Percentiles rank a stretch among this genome's conserved stretches.
Evolutionary conservation across 2,888 invertebrate genomes (phyloP).

Genomic region (Julus scanicus): DNA sequence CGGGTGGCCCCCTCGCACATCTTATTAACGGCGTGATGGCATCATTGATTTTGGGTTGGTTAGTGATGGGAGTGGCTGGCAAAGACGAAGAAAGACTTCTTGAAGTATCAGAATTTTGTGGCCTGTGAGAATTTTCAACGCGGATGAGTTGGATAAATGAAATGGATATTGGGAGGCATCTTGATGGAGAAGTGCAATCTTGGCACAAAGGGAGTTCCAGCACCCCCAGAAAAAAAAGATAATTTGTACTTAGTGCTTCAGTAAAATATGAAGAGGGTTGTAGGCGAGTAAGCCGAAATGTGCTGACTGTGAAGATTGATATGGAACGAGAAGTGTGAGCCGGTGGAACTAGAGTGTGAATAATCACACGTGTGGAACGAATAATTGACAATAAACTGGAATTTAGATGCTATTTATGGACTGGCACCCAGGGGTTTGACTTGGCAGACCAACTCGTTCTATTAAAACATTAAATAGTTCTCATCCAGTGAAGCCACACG

Average conservation of each 20-base stretch:
- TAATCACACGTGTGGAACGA: slow-evolving; percentile 48
- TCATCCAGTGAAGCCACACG: slow-evolving; percentile 20
- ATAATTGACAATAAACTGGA: slow-evolving; percentile 53
- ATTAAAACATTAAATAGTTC: slow-evolving; percentile 12
- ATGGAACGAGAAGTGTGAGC: background rate
- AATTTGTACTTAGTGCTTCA: slow-evolving; percentile 3
- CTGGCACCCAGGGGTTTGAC: background rate
- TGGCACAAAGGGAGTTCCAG: background rate
- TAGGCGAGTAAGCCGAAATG: background rate
- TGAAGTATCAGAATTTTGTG: slow-evolving; percentile 13
- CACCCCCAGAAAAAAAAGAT: background rate
- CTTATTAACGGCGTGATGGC: slow-evolving; percentile 42
- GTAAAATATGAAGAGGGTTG: background rate
- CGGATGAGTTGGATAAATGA: slow-evolving; percentile 32
- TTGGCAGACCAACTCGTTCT: background rate
- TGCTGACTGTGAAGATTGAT: background rate
- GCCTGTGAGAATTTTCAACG: slow-evolving; percentile 20
- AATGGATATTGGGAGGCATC: slow-evolving; percentile 22
- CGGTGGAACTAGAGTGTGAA: slow-evolving; percentile 30
- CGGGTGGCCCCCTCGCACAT: background rate
- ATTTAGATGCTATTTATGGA: slow-evolving; percentile 47
- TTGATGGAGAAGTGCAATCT: background rate
- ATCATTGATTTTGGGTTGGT: slow-evolving; percentile 42
- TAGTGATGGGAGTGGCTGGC: background rate
- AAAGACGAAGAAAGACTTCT: background rate